phyloP scores from a whole-genome alignment of 2,797 vertebrate species.

The Heliangelus exortis region DNA sequence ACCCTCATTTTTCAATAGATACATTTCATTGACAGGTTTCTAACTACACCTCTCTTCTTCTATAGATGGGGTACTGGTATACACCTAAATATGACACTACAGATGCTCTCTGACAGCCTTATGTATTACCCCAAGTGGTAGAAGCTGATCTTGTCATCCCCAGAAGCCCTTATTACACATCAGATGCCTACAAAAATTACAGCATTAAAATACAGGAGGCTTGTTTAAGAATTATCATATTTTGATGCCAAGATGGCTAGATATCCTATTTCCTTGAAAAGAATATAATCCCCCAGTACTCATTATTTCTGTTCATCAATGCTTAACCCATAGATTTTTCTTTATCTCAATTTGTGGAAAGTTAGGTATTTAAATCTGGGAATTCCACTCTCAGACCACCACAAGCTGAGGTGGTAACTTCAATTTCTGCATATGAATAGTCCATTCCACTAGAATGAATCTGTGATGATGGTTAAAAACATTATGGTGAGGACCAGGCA shows the following conservation, averaged over 20 bases:
- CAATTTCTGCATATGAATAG: background rate
- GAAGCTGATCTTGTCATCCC: background rate
- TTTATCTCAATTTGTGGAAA: background rate
- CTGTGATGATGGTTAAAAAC: background rate
- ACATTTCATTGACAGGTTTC: background rate
- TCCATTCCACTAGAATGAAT: background rate
- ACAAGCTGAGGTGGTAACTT: background rate
- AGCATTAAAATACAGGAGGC: background rate
- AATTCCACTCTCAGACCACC: background rate
- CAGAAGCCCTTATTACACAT: background rate
- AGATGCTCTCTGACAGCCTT: background rate
- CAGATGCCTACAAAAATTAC: background rate
- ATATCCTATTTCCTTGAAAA: background rate
- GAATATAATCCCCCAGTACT: background rate
- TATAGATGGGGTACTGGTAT: background rate
- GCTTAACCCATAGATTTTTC: background rate
- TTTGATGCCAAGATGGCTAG: background rate
- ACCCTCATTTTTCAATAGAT: background rate
- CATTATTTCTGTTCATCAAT: background rate
- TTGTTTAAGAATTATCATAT: background rate
- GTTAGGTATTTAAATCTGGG: background rate
- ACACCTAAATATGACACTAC: background rate
- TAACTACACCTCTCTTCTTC: background rate
- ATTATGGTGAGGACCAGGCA: background rate
- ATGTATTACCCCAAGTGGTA: background rate